Evolutionary conservation across 2,888 invertebrate genomes (phyloP).

Genomic region (Synanthedon formicaeformis): DNA sequence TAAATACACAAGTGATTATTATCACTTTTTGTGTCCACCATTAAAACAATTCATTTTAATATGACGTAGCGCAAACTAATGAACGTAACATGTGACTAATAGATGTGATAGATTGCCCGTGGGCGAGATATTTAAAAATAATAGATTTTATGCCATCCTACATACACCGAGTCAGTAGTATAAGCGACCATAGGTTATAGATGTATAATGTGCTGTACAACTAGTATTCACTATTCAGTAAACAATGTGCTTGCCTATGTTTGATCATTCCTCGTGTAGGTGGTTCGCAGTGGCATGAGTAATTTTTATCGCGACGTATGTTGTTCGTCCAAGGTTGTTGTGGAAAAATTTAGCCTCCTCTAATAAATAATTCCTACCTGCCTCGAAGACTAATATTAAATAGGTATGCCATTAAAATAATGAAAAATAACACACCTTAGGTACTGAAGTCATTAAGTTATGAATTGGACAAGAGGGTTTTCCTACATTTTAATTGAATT

Average conservation of each 20-base stretch:
- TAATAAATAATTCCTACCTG: not conserved
- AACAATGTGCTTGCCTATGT: constrained; percentile 20
- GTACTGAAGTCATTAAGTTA: too few relatives aligned
- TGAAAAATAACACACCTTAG: too few relatives aligned
- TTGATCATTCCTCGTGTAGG: constrained; percentile 31
- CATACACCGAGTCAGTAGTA: not conserved
- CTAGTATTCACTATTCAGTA: constrained; percentile 4
- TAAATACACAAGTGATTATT: not conserved
- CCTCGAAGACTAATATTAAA: not conserved
- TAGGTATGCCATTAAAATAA: too few relatives aligned
- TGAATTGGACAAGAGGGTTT: too few relatives aligned
- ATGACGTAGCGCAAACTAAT: too few relatives aligned
- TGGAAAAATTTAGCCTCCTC: constrained; percentile 32
- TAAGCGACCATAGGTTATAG: too few relatives aligned
- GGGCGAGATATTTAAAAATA: constrained; percentile 25
- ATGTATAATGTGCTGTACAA: not conserved
- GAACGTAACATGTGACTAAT: constrained; percentile 9
- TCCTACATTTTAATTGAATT: too few relatives aligned
- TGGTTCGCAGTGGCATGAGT: constrained; percentile 30
- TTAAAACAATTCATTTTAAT: too few relatives aligned
- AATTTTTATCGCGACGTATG: constrained; percentile 34
- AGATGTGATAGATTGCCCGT: constrained; percentile 14
- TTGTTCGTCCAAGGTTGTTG: constrained; percentile 30
- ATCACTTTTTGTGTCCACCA: too few relatives aligned
- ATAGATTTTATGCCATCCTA: constrained; percentile 6